phyloP scores from a whole-genome alignment of 1,140 invertebrate species.

The Magallana angulata region DNA sequence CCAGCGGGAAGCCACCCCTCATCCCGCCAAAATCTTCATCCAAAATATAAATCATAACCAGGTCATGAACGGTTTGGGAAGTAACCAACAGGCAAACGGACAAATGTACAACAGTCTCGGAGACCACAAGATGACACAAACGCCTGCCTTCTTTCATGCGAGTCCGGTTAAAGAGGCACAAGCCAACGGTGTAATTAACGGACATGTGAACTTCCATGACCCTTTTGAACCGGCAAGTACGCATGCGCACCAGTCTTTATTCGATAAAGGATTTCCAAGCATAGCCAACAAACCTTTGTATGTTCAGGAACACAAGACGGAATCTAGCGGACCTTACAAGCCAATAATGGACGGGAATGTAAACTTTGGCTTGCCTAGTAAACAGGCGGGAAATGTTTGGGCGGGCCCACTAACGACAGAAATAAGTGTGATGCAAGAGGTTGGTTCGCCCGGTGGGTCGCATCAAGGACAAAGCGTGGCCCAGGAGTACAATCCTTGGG shows the following conservation, averaged over 20 bases:
- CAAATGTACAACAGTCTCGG: not conserved
- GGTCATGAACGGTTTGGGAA: too few species aligned
- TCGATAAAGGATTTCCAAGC: not conserved
- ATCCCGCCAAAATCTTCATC: not conserved
- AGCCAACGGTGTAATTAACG: not conserved
- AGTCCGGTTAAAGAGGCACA: not conserved
- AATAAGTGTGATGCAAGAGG: not conserved
- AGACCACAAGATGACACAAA: not conserved
- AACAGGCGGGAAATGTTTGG: not conserved
- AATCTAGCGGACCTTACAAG: not conserved
- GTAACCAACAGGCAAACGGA: not conserved
- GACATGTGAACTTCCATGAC: not conserved
- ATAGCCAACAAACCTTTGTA: not conserved
- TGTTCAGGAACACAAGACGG: not conserved
- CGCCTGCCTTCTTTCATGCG: not conserved
- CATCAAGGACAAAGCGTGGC: not conserved
- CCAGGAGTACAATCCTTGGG: too few species aligned
- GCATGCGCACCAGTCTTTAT: not conserved
- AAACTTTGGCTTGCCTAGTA: not conserved
- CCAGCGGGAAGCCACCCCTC: not conserved
- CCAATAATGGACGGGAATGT: not conserved
- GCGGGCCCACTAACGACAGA: not conserved
- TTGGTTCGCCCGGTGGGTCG: not conserved
- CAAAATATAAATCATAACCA: not conserved
- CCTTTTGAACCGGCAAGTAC: not conserved